Evolutionary conservation across 2,888 invertebrate genomes (phyloP).

Genomic region (Hydrotaea diabolus): DNA sequence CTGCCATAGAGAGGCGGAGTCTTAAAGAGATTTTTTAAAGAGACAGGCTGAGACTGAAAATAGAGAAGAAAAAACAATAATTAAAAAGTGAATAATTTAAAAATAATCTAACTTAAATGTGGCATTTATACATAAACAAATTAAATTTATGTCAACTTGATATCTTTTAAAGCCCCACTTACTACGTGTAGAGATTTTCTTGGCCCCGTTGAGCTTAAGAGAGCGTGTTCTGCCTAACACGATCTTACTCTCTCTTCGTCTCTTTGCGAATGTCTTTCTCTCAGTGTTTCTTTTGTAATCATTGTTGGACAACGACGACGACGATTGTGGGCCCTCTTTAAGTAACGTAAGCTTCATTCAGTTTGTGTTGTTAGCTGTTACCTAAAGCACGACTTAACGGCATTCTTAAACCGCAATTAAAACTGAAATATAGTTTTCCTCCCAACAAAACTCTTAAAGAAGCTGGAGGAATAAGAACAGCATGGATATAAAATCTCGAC

Average conservation of each 20-base stretch:
- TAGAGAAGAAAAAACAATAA: neutral
- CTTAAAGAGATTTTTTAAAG: neutral
- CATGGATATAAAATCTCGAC: neutral
- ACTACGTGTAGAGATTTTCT: conserved; percentile 5
- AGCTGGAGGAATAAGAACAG: neutral
- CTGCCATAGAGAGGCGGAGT: neutral
- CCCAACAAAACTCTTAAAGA: neutral
- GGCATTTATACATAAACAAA: neutral
- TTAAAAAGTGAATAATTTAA: neutral
- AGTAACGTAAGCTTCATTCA: conserved; percentile 47
- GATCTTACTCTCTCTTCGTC: conserved; percentile 39
- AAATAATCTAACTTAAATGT: neutral
- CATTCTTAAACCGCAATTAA: conserved; percentile 5
- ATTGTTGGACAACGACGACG: too few relatives aligned
- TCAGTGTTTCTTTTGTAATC: neutral
- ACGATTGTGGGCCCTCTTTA: conserved; percentile 57
- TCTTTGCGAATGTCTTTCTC: neutral
- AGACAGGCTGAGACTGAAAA: neutral
- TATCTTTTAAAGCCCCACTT: neutral
- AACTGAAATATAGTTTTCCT: neutral
- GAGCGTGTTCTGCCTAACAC: neutral
- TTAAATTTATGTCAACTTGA: too few relatives aligned
- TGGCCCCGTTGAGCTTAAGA: conserved; percentile 18
- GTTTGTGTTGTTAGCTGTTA: conserved; percentile 52
- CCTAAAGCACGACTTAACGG: conserved; percentile 55